Evolutionary conservation across 2,888 invertebrate species (phyloP), one percentile per base, ranked within the genome.

Genomic region (Microchrysa polita): DNA sequence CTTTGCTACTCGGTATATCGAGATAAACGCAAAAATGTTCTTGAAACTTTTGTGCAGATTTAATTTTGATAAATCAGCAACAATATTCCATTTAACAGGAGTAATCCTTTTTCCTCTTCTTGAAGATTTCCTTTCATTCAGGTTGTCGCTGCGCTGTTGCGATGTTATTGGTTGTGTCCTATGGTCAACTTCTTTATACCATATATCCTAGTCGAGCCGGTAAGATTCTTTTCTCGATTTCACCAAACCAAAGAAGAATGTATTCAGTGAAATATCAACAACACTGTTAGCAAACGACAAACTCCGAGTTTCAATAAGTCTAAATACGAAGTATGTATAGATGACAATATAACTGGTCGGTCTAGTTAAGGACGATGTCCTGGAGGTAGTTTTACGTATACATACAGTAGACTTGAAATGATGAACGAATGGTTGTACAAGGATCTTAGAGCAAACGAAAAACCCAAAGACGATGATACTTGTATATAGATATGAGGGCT

Each of bases 61-160:
- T 75, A 75, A 75, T 75, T 75, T 75, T 73, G 75, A 75, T 75
- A 75, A 75, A 73, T 73, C 75, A 75, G 73, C 75, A 73, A 69
- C 75, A 75, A 75, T 73, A 75, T 75, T 75, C 73, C 73, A 63
- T 75, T 75, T 73, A 73, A 73, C 67, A 75, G 73, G 69, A 73
- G 53, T 75, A 75, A 75, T 75, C 75, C 73, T 73, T 63, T 53
- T 67, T 42, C 44, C 65, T 48, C 48, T n/a, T 34, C 18, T 72
- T 52, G 55, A 20, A 61, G 53, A 34, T 44, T 48, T 61, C 69
- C 42, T 65, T 14, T 44, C 22, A 22, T 4, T n/a, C 48, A n/a
- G 2, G 48, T 48, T 48, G 12, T 48, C 12, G 48, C 14, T 48
- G 48, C n/a, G n/a, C 7, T 34, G 48, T 48, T n/a, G 48, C 14